Evolutionary conservation across 1,140 invertebrate species (phyloP).

Genomic region (Drosophila sturtevanti): DNA sequence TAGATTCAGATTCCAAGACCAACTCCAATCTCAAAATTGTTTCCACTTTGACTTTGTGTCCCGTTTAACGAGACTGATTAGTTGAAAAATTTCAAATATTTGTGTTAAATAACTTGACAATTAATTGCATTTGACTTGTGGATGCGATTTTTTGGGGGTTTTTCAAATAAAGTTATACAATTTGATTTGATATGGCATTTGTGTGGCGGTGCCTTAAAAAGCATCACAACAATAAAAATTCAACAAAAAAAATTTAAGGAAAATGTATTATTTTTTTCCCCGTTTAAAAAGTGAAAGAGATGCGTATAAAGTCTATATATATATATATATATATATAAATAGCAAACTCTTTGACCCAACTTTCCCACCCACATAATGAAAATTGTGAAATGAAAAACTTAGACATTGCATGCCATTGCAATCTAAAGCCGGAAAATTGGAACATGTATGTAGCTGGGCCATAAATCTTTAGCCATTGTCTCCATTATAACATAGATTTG

Average conservation of each 20-base stretch:
- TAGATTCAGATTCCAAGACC: background rate
- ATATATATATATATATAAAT: no score
- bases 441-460: constrained; percentile 35
- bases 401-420: constrained; percentile 32
- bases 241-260: background rate
- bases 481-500: constrained; percentile 64
- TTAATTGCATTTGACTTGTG: constrained; percentile 58
- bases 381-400: constrained; percentile 21
- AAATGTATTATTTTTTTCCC: no score
- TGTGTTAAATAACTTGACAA: constrained; percentile 65
- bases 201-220: constrained; percentile 46
- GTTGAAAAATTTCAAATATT: constrained; percentile 65
- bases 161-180: constrained; percentile 55
- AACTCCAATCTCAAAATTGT: constrained; percentile 1
- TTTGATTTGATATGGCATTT: constrained; percentile 26
- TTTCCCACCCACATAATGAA: constrained; percentile 33
- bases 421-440: constrained; percentile 29
- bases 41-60: constrained; percentile 54
- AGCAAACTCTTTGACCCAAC: background rate
- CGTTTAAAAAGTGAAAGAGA: no score
- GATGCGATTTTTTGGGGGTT: constrained; percentile 37
- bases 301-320: no score
- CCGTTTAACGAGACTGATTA: constrained; percentile 49
- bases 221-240: background rate
- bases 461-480: constrained; percentile 55